Base-by-base conservation (phyloP, 2,888 invertebrate species). In the Pristionchus fissidentatus region DNA sequence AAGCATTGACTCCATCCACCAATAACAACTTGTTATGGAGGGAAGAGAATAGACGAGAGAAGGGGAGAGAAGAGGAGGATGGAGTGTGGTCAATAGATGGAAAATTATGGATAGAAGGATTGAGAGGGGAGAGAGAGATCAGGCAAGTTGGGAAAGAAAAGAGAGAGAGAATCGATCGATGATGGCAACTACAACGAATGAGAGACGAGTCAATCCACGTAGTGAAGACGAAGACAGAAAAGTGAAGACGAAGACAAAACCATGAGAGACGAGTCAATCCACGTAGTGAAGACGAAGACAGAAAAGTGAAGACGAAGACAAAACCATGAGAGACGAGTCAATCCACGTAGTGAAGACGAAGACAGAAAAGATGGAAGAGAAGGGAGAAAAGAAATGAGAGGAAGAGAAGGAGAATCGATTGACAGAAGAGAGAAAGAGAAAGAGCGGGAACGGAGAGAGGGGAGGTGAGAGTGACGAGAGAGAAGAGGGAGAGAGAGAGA, bases 11-110 rank as follows among this genome's bases (percentile, higher is more conserved):
- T 62, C 32, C 62, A 62, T 62, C 62, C 32, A 43, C 43, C 73
- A 73, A 73, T 73, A 73, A 73, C 73, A 73, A 73, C 73, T 73
- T 73, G 73, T 73, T 73, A 73, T 73, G 73, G 73, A 46, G 29
- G 73, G 73, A 73, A 73, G 73, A 73, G 73, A 83, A 55, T 73
- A 73, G 73, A 35, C 26, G 43, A 22, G 43, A 43, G 43, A 22
- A 73, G 41, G 43, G n/a, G 35, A 10, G 43, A 41, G 38, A 32
- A 62, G 38, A 41, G 62, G 62, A 62, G 62, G 41, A 43, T 32
- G 81, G 43, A 75, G 19, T 32, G 38, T n/a, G n/a, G n/a, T n/a
- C n/a, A n/a, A n/a, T n/a, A n/a, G n/a, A n/a, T n/a, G n/a, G 52
- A 52, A 52, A 60, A 5, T 3, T 5, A 29, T 52, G n/a, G 57